These are phyloP conservation scores for Drosophila ezoana DNA, from an alignment of 2,888 invertebrate species.

Conservation along the genomic window DNA sequence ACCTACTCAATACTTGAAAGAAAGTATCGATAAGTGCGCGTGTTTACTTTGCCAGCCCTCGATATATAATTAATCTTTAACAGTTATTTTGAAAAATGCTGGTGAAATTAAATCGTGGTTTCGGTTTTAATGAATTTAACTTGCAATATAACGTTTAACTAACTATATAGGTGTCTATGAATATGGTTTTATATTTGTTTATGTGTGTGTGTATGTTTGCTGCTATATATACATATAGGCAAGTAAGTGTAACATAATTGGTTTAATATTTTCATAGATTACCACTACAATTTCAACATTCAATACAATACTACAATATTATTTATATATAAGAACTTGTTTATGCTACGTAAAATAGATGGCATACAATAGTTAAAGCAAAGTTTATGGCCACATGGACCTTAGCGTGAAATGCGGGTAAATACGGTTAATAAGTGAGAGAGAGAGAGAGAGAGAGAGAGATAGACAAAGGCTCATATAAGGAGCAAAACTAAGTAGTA, in stretches of 20 bases:
- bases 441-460: conserved; percentile 2
- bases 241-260: conserved; percentile 76
- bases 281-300: conserved; percentile 72
- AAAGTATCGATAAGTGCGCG: neutral
- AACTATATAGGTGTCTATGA: conserved; percentile 58
- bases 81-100: conserved; percentile 16
- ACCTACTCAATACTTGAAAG: neutral
- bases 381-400: conserved; percentile 28
- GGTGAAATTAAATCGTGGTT: conserved; percentile 41
- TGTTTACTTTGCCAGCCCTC: neutral
- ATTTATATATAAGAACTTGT: conserved; percentile 36
- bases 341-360: conserved; percentile 36
- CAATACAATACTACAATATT: conserved; percentile 72
- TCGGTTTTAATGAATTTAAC: conserved; percentile 65
- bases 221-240: conserved; percentile 69
- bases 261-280: conserved; percentile 60
- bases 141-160: conserved; percentile 76
- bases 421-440: neutral
- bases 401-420: conserved; percentile 8
- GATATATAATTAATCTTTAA: conserved; percentile 6
- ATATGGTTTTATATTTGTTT: conserved; percentile 41
- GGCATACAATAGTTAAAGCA: conserved; percentile 70
- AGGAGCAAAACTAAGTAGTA: conserved; percentile 24
- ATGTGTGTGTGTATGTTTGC: conserved; percentile 47
- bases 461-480: conserved; percentile 1